Base-by-base conservation (phyloP, 1,140 invertebrate species). In the Sarcophaga bullata region DNA sequence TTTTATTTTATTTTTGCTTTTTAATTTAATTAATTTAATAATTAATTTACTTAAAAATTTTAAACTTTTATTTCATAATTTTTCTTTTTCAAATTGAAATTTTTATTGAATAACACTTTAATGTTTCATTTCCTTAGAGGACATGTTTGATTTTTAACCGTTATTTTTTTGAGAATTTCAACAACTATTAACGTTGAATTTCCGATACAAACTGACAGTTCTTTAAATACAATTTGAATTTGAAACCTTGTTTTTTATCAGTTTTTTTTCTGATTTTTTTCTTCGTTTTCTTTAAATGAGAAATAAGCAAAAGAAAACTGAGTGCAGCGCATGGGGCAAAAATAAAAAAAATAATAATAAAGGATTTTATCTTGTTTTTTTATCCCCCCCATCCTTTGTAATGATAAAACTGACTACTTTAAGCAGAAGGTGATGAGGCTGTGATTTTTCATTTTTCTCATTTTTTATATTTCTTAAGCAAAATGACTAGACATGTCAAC, bases 121-220 rank as follows among this genome's bases (percentile, higher is more conserved):
- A 49, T 48, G 17, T 6, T 13, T 49, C 48, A 76, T 50, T 76
- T 19, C 46, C 25, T 19, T 25, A 48, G 15, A 68, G 19, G 19
- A 13, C 19, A n/a, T 68, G 58, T n/a, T 68, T 76, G 6, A 17
- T 50, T 75, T 75, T 46, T 75, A 75, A 52, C 75, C 75, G 75
- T 78, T 78, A 78, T 78, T 78, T 78, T 78, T 50, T 7, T 37
- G 25, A 37, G 4, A 78, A 78, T 50, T 50, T 78, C 19, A 50
- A 49, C 75, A 78, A 78, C 75, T 78, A 78, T 47, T 48, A 52
- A 78, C 75, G 75, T 78, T 78, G 75, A 78, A 78, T 78, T 78
- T 78, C 75, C 75, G 75, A 49, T 50, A 78, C 75, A 78, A 78
- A 78, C 75, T 78, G 75, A 50, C 75, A 78, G 75, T 78, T 78